Percentiles rank a stretch among this genome's conserved stretches.
phyloP scores from a whole-genome alignment of 2,113 vertebrate species.

The Anarhynchus alexandrinus region DNA sequence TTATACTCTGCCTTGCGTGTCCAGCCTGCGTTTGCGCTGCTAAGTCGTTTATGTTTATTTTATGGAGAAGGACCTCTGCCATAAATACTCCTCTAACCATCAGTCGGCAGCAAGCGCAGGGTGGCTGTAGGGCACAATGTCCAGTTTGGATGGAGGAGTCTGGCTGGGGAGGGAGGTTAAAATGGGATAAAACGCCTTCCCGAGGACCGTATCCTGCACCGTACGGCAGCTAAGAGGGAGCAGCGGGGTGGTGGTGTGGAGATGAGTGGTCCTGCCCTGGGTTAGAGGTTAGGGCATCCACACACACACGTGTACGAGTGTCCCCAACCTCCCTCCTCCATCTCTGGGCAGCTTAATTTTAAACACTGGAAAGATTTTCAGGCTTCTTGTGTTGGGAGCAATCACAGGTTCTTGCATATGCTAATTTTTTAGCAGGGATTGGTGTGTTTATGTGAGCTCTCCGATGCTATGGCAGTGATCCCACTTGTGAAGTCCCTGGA shows the following conservation, averaged over 20 bases:
- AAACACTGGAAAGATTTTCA: neutral
- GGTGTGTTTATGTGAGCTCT: neutral
- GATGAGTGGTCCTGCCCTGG: neutral
- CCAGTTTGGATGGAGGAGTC: neutral
- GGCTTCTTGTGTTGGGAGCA: neutral
- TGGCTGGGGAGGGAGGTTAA: neutral
- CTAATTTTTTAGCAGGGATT: neutral
- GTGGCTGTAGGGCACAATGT: neutral
- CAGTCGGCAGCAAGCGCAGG: neutral
- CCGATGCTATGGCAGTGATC: neutral
- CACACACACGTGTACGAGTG: accelerated
- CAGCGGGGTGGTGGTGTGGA: neutral
- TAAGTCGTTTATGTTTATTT: conserved; percentile 43
- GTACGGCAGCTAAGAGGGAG: neutral
- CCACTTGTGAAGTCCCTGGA: neutral
- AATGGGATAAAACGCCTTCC: neutral
- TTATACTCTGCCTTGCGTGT: conserved; percentile 25
- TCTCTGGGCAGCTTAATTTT: neutral
- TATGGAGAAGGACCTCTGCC: neutral
- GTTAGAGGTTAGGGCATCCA: neutral
- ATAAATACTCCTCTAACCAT: conserved; percentile 13
- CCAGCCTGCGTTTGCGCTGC: neutral
- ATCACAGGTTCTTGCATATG: neutral
- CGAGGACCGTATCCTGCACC: too few relatives aligned
- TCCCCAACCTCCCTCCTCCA: neutral